Percentiles rank a stretch among this genome's conserved stretches.
These are phyloP conservation scores for Poecile atricapillus DNA, from an alignment of 2,113 vertebrate species.

Conservation along the genomic window DNA sequence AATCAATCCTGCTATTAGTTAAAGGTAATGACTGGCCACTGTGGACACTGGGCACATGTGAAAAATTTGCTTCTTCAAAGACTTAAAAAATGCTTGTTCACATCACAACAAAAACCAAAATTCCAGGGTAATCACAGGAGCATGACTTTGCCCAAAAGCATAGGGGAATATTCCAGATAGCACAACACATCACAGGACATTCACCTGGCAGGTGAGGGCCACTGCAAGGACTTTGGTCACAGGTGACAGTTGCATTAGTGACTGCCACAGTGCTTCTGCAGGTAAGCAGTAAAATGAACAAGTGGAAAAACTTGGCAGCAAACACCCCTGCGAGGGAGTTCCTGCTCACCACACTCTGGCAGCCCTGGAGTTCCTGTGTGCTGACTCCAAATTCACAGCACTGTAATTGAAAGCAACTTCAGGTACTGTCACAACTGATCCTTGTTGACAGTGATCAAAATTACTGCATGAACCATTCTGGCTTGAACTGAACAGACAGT, in stretches of 20 bases:
- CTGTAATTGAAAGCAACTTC: not conserved
- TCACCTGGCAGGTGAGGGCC: not conserved
- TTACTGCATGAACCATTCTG: not conserved
- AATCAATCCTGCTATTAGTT: not conserved
- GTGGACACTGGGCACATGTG: not conserved
- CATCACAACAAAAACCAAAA: not conserved
- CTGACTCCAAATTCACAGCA: not conserved
- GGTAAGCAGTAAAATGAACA: not conserved
- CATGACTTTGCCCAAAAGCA: not conserved
- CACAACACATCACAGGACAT: not conserved
- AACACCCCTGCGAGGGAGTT: not conserved
- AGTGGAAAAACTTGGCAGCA: not conserved
- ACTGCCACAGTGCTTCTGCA: not conserved
- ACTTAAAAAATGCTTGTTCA: not conserved
- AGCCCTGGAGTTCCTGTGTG: not conserved
- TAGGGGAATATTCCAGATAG: fast-evolving
- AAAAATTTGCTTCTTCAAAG: not conserved
- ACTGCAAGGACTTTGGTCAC: not conserved
- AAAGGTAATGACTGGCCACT: not conserved
- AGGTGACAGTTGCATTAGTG: not conserved
- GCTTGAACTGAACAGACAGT: not conserved
- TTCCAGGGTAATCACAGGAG: not conserved
- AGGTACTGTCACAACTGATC: not conserved
- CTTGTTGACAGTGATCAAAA: not conserved
- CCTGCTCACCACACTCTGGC: not conserved